These are phyloP conservation scores for Amyelois transitella DNA, from an alignment of 1,140 invertebrate species.

Conservation along the genomic window DNA sequence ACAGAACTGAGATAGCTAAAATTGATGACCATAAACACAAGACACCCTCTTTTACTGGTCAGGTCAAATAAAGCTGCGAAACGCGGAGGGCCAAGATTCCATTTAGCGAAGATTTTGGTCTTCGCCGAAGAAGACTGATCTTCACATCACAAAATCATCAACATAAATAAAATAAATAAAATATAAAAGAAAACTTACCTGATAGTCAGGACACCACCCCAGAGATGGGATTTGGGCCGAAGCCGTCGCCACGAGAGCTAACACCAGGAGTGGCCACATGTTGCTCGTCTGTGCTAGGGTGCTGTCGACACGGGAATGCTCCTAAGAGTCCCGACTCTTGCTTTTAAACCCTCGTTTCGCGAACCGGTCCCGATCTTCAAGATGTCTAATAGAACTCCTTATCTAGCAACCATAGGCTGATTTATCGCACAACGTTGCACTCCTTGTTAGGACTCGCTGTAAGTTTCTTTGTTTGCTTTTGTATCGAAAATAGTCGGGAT, in stretches of 20 bases:
- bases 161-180: slow-evolving; percentile 4
- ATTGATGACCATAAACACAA: no score
- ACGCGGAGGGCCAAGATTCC: no score
- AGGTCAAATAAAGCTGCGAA: no score
- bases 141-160: no score
- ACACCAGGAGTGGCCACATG: slow-evolving; percentile 54
- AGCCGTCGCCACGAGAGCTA: slow-evolving; percentile 49
- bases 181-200: slow-evolving; percentile 37
- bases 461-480: slow-evolving; percentile 47
- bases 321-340: slow-evolving; percentile 25
- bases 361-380: slow-evolving; percentile 50
- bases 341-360: slow-evolving; percentile 51
- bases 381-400: slow-evolving; percentile 48
- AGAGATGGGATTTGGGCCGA: slow-evolving; percentile 68
- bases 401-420: slow-evolving; percentile 48
- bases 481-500: background rate
- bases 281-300: slow-evolving; percentile 19
- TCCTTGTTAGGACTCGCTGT: slow-evolving; percentile 50
- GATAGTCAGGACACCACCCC: slow-evolving; percentile 72
- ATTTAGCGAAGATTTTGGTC: no score
- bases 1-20: no score
- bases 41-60: no score
- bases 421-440: slow-evolving; percentile 55
- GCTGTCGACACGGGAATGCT: slow-evolving; percentile 47
- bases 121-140: no score